Evolutionary conservation across 2,113 vertebrate species (phyloP), one percentile per base, ranked within the genome.

Genomic region (Poicephalus meyeri): DNA sequence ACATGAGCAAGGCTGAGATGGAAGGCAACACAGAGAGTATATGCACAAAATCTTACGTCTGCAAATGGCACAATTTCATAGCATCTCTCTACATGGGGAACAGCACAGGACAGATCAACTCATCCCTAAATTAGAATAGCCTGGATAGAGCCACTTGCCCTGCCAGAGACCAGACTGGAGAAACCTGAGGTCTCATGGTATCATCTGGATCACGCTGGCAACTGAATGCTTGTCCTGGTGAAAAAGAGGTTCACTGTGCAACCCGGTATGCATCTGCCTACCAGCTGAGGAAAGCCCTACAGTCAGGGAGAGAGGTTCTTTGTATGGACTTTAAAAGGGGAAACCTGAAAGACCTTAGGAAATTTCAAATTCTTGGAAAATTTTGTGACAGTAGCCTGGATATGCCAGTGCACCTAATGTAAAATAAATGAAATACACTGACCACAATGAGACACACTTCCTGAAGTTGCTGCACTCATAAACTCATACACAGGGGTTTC

Each of bases 401-500:
- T 6, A 1, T 19, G 58, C 11, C 42, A 79, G 39, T 1, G 6
- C 0, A 5, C 11, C 28, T 53, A 17, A 17, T 58, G 81, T 29
- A 37, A 89, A 92, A 61, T 3, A 65, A 69, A 47, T 1, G 0
- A 86, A 93, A 58, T 21, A 19, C 26, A 16, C 23, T 26, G 46
- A 24, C 21, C 8, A 26, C 11, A 31, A 10, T 1, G 11, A 2
- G 35, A 33, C 52, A 23, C 4, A 3, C 4, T 55, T 70, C 35
- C 28, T 41, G 28, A 35, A 47, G 19, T 7, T 3, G 1, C 1
- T 68, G 29, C 16, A 7, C 15, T 55, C 29, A 31, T 39, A 49
- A 53, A 18, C 15, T 80, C 0, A 0, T 6, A 7, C 1, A 10
- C 3, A 14, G 23, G 21, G 20, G 1, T 21, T 42, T 55, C 49